These are phyloP conservation scores for Thymelicus acteon DNA, from an alignment of 2,888 invertebrate genomes.

Conservation along the genomic window DNA sequence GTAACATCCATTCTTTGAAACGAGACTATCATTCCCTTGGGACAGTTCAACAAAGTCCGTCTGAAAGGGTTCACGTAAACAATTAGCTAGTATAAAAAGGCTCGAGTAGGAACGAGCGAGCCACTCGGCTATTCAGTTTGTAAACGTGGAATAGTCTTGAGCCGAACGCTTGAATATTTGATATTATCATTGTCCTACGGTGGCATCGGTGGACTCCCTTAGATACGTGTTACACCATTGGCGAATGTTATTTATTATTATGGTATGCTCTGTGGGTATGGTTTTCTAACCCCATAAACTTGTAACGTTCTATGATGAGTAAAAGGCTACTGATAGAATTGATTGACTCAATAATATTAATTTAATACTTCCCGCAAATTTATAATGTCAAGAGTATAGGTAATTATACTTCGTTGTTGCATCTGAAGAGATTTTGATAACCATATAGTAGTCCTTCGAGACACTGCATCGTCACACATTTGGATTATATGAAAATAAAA, in stretches of 20 bases:
- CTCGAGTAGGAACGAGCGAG: constrained; percentile 1
- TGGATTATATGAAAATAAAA: no score
- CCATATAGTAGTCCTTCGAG: no score
- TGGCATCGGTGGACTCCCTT: constrained; percentile 4
- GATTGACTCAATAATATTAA: no score
- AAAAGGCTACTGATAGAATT: no score
- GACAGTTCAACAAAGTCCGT: constrained; percentile 6
- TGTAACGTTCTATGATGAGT: no score
- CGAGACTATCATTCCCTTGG: constrained; percentile 2
- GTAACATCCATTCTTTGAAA: neutral
- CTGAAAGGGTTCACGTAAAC: constrained; percentile 23
- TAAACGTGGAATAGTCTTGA: constrained; percentile 34
- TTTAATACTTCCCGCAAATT: no score
- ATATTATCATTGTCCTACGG: constrained; percentile 33
- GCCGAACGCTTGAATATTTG: constrained; percentile 32
- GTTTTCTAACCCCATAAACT: no score
- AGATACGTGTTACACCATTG: neutral
- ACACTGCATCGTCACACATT: no score
- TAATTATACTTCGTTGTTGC: no score
- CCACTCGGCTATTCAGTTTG: constrained; percentile 33
- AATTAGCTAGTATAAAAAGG: constrained; percentile 32
- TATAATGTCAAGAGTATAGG: no score
- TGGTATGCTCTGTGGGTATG: no score
- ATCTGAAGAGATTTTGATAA: no score
- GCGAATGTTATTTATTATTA: neutral